Evolutionary conservation across 2,113 vertebrate species (phyloP).

Genomic region (Coptodon rendalli): DNA sequence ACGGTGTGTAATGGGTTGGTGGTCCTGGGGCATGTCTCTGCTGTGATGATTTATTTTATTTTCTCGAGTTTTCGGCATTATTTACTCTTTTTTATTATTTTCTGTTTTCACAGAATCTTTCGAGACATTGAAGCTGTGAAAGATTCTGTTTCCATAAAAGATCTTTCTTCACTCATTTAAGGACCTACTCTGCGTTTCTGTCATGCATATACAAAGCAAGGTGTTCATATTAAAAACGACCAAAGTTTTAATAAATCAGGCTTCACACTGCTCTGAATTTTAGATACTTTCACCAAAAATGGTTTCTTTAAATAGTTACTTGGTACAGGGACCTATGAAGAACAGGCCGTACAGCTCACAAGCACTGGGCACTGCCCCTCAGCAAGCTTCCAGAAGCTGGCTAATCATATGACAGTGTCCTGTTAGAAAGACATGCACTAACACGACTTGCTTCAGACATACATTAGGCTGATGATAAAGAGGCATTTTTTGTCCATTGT

Average conservation of each 20-base stretch:
- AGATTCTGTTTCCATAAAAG: background rate
- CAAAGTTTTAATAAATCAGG: background rate
- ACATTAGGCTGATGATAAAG: background rate
- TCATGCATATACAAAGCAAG: background rate
- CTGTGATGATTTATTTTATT: background rate
- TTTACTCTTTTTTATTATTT: background rate
- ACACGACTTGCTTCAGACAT: background rate
- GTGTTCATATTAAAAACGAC: background rate
- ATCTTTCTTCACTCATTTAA: background rate
- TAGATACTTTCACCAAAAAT: background rate
- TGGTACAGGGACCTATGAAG: background rate
- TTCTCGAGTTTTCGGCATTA: background rate
- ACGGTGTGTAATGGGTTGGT: slow-evolving; percentile 33
- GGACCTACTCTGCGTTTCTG: background rate
- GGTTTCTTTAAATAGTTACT: background rate
- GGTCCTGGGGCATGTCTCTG: slow-evolving; percentile 35
- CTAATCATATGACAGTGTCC: background rate
- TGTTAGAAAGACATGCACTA: background rate
- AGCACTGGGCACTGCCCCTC: background rate
- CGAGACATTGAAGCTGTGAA: background rate
- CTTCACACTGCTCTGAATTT: background rate
- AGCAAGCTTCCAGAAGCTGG: background rate
- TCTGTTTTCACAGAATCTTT: background rate
- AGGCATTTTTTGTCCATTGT: background rate
- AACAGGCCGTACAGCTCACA: background rate